These are phyloP conservation scores for Lingula anatina DNA, from an alignment of 2,888 invertebrate species.

Conservation along the genomic window DNA sequence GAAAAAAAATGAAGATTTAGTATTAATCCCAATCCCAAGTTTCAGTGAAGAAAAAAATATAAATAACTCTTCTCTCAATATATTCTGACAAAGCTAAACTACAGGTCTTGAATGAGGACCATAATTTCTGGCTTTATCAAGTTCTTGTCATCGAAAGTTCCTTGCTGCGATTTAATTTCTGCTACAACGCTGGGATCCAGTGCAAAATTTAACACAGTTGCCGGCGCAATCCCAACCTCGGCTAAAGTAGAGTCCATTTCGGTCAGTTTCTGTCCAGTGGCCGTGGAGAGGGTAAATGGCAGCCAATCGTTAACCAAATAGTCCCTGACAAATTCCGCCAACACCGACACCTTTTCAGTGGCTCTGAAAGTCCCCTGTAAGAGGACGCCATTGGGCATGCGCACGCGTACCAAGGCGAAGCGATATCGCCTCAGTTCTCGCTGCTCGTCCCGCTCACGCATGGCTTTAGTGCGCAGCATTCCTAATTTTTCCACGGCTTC, in stretches of 20 bases:
- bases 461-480: conserved; percentile 86
- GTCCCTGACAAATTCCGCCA: conserved; percentile 76
- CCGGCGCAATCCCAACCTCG: conserved; percentile 76
- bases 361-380: conserved; percentile 82
- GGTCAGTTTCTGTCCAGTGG: conserved; percentile 65
- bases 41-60: too few relatives aligned
- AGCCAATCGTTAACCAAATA: conserved; percentile 64
- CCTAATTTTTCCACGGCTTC: conserved; percentile 76
- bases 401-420: conserved; percentile 76
- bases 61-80: too few relatives aligned
- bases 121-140: conserved; percentile 75
- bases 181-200: conserved; percentile 56
- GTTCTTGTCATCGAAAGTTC: conserved; percentile 14
- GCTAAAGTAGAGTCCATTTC: conserved; percentile 65
- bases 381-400: conserved; percentile 67
- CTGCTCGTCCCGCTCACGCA: conserved; percentile 85
- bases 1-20: too few relatives aligned
- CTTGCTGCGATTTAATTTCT: conserved; percentile 36
- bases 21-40: too few relatives aligned
- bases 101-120: conserved; percentile 47
- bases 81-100: too few relatives aligned
- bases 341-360: conserved; percentile 68
- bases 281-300: conserved; percentile 67
- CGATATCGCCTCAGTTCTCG: conserved; percentile 66
- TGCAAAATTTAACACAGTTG: conserved; percentile 72